A percentile compares a stretch with the other conserved stretches of the same genome.
Evolutionary conservation across 2,797 vertebrate genomes (phyloP).

Genomic region (Neopelma chrysocephalum): DNA sequence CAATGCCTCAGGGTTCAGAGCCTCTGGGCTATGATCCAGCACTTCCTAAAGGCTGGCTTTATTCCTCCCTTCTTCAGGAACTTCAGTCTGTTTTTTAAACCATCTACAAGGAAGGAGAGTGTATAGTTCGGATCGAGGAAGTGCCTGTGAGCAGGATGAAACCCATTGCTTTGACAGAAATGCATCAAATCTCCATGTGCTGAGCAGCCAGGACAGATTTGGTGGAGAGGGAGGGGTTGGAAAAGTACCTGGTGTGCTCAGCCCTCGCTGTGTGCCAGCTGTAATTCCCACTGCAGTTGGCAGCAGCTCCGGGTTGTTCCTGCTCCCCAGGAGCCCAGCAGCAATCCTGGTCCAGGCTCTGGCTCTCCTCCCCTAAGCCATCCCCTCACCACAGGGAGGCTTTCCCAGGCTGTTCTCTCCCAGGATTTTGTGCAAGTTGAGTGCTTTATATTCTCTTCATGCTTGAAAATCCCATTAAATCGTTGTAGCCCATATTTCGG

Average conservation of each 20-base stretch:
- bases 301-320: not conserved
- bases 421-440: not conserved
- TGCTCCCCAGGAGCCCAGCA: not conserved
- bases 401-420: not conserved
- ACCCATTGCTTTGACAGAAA: not conserved
- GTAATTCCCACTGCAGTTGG: not conserved
- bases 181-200: accelerated
- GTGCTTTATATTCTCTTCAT: not conserved
- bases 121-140: not conserved
- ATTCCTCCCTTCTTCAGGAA: not conserved
- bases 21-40: not conserved
- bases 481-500: not conserved
- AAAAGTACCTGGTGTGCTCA: not conserved
- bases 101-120: not conserved
- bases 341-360: not conserved
- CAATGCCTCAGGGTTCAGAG: not conserved
- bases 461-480: not conserved
- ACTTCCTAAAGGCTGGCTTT: not conserved
- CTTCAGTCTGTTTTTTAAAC: not conserved
- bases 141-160: not conserved
- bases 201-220: not conserved
- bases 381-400: accelerated
- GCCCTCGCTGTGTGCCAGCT: not conserved
- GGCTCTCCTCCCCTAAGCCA: not conserved
- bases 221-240: not conserved